These are phyloP conservation scores for Eleginops maclovinus DNA, from an alignment of 2,113 vertebrate species.

Conservation along the genomic window DNA sequence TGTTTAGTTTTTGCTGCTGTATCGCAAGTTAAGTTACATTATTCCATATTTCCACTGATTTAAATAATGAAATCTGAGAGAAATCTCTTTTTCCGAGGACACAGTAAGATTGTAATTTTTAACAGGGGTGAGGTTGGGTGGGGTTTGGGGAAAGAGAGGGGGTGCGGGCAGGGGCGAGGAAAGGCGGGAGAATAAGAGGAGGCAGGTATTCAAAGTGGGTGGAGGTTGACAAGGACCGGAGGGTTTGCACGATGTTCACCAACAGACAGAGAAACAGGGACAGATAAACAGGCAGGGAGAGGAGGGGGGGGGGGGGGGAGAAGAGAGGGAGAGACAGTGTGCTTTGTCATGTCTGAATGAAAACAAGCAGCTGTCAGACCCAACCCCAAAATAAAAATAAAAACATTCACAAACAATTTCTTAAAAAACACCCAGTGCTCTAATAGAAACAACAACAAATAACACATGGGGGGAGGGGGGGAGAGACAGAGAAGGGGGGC, in stretches of 20 bases:
- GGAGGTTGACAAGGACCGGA: constrained; percentile 56
- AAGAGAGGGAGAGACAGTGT: constrained; percentile 49
- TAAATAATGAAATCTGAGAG: constrained; percentile 81
- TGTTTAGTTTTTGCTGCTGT: constrained; percentile 52
- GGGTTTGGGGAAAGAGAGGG: background rate
- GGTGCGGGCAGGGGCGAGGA: background rate
- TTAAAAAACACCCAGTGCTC: constrained; percentile 58
- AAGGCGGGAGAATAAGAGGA: background rate
- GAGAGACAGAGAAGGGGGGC: background rate
- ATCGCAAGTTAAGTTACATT: constrained; percentile 72
- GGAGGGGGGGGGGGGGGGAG: background rate
- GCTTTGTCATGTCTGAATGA: constrained; percentile 77
- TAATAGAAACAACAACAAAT: constrained; percentile 66
- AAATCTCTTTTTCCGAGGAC: constrained; percentile 85
- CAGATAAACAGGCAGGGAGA: constrained; percentile 40
- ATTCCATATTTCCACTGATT: constrained; percentile 66
- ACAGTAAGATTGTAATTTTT: constrained; percentile 78
- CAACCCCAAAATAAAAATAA: constrained; percentile 57
- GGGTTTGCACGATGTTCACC: constrained; percentile 78
- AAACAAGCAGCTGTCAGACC: constrained; percentile 77
- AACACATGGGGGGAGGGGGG: background rate
- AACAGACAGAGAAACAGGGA: constrained; percentile 72
- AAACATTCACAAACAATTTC: constrained; percentile 46
- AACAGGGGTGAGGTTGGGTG: constrained; percentile 29
- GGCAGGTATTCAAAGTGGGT: constrained; percentile 27